Conservation (phyloP, 2,113 vertebrate genomes). For the Erythrolamprus reginae region DNA sequence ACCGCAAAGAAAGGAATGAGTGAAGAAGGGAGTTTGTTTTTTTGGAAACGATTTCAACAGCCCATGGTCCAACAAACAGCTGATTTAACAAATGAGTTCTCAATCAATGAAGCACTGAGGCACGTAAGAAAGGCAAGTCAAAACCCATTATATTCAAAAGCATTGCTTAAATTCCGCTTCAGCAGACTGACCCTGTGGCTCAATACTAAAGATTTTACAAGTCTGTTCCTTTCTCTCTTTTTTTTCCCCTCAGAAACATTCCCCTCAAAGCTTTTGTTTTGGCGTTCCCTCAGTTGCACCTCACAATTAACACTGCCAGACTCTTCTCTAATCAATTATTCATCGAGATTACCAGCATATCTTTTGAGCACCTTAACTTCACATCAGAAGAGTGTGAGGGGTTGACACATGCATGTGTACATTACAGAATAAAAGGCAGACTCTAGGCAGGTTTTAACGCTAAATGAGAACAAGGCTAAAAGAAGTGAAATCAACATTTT, state of each 20-base stretch:
- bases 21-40: background rate
- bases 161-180: slow-evolving; percentile 81
- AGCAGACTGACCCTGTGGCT: slow-evolving; percentile 76
- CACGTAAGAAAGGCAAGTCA: slow-evolving; percentile 86
- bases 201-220: slow-evolving; percentile 72
- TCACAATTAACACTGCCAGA: slow-evolving; percentile 71
- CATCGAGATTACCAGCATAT: slow-evolving; percentile 62
- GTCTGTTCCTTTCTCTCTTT: slow-evolving; percentile 21
- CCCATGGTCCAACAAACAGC: slow-evolving; percentile 56
- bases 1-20: slow-evolving; percentile 16
- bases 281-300: slow-evolving; percentile 60
- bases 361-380: slow-evolving; percentile 68
- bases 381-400: slow-evolving; percentile 60
- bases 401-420: slow-evolving; percentile 65
- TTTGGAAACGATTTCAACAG: slow-evolving; percentile 49
- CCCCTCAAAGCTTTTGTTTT: slow-evolving; percentile 67
- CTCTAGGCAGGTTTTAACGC: slow-evolving; percentile 75
- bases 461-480: slow-evolving; percentile 89
- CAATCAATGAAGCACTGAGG: slow-evolving; percentile 85
- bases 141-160: slow-evolving; percentile 84
- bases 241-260: slow-evolving; percentile 62
- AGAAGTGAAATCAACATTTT: slow-evolving; percentile 89
- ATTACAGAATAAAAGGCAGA: slow-evolving; percentile 73
- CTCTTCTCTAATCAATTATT: slow-evolving; percentile 73
- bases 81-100: slow-evolving; percentile 91